A percentile compares a stretch with the other conserved stretches of the same genome.
Conservation (phyloP, 2,113 vertebrate genomes). For the Heterocephalus glaber region DNA sequence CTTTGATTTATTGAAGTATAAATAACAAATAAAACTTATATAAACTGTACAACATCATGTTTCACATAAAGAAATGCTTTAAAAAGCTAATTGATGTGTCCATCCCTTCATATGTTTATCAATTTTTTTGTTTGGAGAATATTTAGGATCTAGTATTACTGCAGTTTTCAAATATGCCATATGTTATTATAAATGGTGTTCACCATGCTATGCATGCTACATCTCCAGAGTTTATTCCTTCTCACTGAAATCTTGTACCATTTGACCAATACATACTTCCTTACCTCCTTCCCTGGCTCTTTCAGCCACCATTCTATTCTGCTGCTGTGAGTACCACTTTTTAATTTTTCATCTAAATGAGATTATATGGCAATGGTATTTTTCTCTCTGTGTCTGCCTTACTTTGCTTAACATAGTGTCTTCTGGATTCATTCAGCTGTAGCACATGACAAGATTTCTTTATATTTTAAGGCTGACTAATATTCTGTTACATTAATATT, state of each 20-base stretch:
- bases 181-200: not conserved
- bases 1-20: not conserved
- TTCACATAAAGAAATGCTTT: not conserved
- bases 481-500: not conserved
- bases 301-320: not conserved
- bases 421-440: not conserved
- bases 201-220: not conserved
- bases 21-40: not conserved
- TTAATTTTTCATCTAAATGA: not conserved
- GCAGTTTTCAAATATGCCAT: not conserved
- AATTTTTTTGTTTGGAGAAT: not conserved
- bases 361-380: not conserved
- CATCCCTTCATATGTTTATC: not conserved
- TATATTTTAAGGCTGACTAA: not conserved
- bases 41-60: not conserved
- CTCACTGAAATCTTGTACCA: not conserved
- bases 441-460: not conserved
- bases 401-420: not conserved
- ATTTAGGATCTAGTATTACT: not conserved
- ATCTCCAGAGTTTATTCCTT: not conserved
- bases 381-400: not conserved
- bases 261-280: too few relatives aligned
- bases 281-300: not conserved
- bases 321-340: not conserved
- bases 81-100: not conserved